A percentile compares a stretch with the other conserved stretches of the same genome.
phyloP scores from a whole-genome alignment of 2,888 invertebrate genomes.

The Campopleginae sp. region DNA sequence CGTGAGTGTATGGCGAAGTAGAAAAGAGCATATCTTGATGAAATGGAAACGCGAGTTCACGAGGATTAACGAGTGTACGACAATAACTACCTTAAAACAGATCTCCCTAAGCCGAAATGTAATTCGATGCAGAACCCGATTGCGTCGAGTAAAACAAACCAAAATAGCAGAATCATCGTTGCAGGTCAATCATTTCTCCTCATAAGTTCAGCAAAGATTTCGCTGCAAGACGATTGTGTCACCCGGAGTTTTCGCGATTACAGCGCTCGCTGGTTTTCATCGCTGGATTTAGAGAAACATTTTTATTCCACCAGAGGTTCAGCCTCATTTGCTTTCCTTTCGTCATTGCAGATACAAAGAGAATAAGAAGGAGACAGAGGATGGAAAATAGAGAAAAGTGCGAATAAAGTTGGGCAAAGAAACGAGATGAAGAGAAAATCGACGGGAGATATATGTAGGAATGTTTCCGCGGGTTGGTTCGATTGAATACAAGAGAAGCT shows the following conservation, averaged over 20 bases:
- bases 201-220: not conserved
- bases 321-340: conserved; percentile 55
- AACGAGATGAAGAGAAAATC: conserved; percentile 45
- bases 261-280: conserved; percentile 3
- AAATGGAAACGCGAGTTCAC: not conserved
- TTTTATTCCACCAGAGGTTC: conserved; percentile 45
- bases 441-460: conserved; percentile 48
- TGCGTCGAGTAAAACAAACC: not conserved
- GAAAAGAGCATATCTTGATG: not conserved
- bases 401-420: conserved; percentile 12
- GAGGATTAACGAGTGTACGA: not conserved
- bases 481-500: conserved; percentile 61
- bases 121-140: not conserved
- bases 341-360: conserved; percentile 52
- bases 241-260: conserved; percentile 19
- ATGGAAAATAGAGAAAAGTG: conserved; percentile 15
- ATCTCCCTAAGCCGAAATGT: not conserved
- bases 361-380: conserved; percentile 19
- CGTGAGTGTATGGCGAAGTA: not conserved
- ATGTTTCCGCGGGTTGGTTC: conserved; percentile 50
- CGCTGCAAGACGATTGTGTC: not conserved
- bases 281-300: conserved; percentile 40
- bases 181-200: not conserved
- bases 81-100: not conserved
- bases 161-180: not conserved